phyloP scores from a whole-genome alignment of 2,888 invertebrate genomes.

The Hypsopygia costalis region DNA sequence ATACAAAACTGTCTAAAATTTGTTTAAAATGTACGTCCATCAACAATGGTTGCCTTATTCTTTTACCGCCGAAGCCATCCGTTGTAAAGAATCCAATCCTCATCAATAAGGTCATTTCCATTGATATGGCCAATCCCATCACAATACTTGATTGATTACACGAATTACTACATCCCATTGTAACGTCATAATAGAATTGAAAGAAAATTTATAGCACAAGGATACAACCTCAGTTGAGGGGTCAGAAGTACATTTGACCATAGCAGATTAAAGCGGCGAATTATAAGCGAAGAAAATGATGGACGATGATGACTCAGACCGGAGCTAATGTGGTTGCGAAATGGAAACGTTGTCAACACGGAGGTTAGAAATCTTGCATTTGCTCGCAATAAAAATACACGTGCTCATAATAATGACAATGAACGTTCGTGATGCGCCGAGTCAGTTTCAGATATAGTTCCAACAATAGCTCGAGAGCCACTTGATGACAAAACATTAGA shows the following conservation, averaged over 20 bases:
- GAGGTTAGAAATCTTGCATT: not conserved
- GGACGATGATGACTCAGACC: constrained; percentile 12
- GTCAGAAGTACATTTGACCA: constrained; percentile 13
- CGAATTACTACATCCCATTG: constrained; percentile 27
- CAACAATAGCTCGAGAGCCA: too few relatives aligned
- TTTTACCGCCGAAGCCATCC: too few relatives aligned
- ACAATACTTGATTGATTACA: constrained; percentile 32
- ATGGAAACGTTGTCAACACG: constrained; percentile 6
- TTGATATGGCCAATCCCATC: constrained; percentile 15
- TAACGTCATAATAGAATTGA: constrained; percentile 19
- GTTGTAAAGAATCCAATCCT: too few relatives aligned
- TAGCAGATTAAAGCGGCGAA: constrained; percentile 8
- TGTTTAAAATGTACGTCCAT: too few relatives aligned
- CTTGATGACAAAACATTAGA: too few relatives aligned
- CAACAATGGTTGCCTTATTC: too few relatives aligned
- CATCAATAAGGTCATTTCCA: not conserved
- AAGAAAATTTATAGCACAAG: constrained; percentile 15
- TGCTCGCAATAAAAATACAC: too few relatives aligned
- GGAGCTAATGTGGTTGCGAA: constrained; percentile 18
- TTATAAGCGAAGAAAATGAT: constrained; percentile 3
- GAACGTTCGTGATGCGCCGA: too few relatives aligned
- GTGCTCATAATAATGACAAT: too few relatives aligned
- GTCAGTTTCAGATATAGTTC: too few relatives aligned
- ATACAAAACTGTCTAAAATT: too few relatives aligned
- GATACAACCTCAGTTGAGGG: constrained; percentile 14